These are phyloP conservation scores for Tauraco erythrolophus DNA, from an alignment of 2,113 vertebrate species.

Conservation along the genomic window DNA sequence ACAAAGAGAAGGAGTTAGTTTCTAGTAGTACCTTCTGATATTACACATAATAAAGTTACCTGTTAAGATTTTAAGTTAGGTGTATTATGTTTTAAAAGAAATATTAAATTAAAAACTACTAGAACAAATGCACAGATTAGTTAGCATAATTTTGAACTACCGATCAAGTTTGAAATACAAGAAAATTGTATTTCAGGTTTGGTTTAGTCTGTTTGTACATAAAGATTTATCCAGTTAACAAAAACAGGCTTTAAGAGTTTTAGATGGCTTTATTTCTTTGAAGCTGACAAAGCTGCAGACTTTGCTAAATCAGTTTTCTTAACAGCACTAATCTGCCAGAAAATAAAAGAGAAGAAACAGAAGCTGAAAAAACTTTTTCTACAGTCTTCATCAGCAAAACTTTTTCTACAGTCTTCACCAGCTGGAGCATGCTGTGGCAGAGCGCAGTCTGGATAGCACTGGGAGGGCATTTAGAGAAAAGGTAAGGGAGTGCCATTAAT, in stretches of 20 bases:
- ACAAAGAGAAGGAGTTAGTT: neutral
- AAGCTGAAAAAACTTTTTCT: neutral
- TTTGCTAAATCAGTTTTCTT: neutral
- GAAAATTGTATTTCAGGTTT: slow-evolving; percentile 2
- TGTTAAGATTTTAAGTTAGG: neutral
- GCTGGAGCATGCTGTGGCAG: neutral
- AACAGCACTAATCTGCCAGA: neutral
- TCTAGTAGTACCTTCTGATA: neutral
- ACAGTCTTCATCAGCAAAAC: neutral
- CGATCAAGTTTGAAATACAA: neutral
- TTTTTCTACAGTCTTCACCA: neutral
- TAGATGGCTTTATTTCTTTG: neutral
- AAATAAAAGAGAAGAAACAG: neutral
- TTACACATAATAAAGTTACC: neutral
- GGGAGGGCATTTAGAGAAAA: slow-evolving; percentile 30
- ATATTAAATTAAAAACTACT: neutral
- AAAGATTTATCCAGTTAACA: neutral
- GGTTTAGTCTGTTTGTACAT: neutral
- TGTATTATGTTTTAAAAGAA: neutral
- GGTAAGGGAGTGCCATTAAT: neutral
- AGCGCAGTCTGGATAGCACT: neutral
- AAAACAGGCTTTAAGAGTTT: neutral
- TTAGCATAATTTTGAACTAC: neutral
- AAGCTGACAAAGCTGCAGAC: neutral
- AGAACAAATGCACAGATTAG: neutral